phyloP scores from a whole-genome alignment of 2,113 vertebrate genomes.

The Grallaria varia region DNA sequence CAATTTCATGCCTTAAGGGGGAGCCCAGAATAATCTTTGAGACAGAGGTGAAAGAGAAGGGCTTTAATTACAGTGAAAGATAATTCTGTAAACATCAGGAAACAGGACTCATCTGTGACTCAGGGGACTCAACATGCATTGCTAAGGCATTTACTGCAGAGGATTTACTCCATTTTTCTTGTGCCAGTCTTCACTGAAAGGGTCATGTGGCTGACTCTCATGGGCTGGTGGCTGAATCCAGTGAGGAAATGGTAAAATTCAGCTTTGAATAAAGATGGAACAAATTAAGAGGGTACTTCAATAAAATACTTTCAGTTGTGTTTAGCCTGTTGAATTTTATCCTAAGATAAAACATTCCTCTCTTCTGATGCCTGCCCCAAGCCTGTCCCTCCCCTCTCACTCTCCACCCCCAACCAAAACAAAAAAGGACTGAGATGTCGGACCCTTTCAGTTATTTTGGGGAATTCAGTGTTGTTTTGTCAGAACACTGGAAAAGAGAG shows the following conservation, averaged over 20 bases:
- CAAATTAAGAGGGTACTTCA: background rate
- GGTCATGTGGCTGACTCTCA: background rate
- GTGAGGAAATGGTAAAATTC: background rate
- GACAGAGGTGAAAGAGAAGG: background rate
- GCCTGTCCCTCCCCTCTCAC: fast-evolving
- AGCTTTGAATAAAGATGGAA: background rate
- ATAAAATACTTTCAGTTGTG: background rate
- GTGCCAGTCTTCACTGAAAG: background rate
- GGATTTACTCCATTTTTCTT: background rate
- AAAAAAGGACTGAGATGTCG: background rate
- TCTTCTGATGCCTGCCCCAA: background rate
- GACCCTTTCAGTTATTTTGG: background rate
- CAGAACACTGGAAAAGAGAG: background rate
- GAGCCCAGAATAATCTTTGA: background rate
- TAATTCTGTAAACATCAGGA: background rate
- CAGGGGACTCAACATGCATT: background rate
- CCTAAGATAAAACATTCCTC: background rate
- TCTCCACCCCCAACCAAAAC: background rate
- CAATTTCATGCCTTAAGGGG: background rate
- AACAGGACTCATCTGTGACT: background rate
- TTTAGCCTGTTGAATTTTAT: background rate
- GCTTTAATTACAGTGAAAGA: background rate
- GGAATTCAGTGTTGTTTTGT: background rate
- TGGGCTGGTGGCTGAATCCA: background rate
- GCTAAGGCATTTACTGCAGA: background rate